Evolutionary conservation across 2,797 vertebrate species (phyloP), one percentile per base, ranked within the genome.

Genomic region (Centroberyx gerrardi): DNA sequence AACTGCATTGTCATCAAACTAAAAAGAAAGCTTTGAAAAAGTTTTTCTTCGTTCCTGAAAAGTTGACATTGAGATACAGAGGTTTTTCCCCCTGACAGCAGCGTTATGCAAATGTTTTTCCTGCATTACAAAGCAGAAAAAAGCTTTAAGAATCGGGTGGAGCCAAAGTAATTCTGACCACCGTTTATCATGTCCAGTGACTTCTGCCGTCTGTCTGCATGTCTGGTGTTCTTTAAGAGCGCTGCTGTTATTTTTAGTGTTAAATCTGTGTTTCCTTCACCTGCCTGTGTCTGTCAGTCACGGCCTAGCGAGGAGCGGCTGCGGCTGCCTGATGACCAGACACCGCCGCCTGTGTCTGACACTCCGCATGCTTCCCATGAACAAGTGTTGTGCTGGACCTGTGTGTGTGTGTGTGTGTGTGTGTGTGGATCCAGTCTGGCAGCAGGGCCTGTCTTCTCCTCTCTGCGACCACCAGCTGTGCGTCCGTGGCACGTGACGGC

Each of bases 271-370:
- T 91, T 82, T 91, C 54, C 76, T 76, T 88, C 93, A 93, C 92
- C 93, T 95, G 93, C 76, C 80, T 22, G 59, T 33, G 64, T 83
- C 83, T 52, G 76, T 93, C 89, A 82, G 76, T 78, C 66, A 70
- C 73, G 5, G 42, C 53, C 81, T 70, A 55, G 68, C 46, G 28
- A 52, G 60, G 64, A 69, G 72, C 54, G 38, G 69, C 74, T 15
- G 72, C 54, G 38, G 69, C 74, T 15, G 70, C 38, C 66, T 76
- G 22, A 70, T 22, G 59, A 62, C 38, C 78, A 68, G 74, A 82
- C 72, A 1, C 69, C 8, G 2, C 82, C 69, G 84, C 82, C 79
- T 4, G 10, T 28, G 38, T 60, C 55, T 60, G 33, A 51, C 31
- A 7, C 38, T 46, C 78, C 31, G 78, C 83, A 58, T 77, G 76